Conservation (phyloP, 1,140 invertebrate genomes). For the Coenobita brevimanus region DNA sequence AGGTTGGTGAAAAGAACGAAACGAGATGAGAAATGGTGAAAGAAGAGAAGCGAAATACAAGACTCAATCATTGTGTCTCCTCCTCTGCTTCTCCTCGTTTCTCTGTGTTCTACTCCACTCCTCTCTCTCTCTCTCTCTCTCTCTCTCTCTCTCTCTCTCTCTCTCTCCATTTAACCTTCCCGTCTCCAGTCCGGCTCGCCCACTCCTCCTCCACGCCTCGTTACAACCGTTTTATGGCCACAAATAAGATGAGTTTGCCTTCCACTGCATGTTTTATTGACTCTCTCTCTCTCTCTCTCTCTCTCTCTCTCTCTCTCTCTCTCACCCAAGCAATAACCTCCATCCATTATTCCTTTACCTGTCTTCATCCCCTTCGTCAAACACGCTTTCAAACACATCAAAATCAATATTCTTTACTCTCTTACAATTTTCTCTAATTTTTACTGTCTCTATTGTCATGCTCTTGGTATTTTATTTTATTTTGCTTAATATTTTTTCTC, state of each 20-base stretch:
- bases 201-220: slow-evolving; percentile 16
- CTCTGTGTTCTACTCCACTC: neutral
- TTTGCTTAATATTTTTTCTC: neutral
- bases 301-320: slow-evolving; percentile 25
- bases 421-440: neutral
- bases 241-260: slow-evolving; percentile 39
- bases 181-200: neutral
- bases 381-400: neutral
- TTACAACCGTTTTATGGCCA: slow-evolving; percentile 27
- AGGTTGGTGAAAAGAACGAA: no score
- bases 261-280: slow-evolving; percentile 28
- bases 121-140: neutral
- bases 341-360: neutral
- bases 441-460: neutral
- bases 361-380: neutral
- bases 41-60: no score
- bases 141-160: no score
- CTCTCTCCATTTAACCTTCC: no score
- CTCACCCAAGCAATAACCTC: no score
- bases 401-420: neutral
- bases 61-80: no score
- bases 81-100: neutral
- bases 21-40: no score
- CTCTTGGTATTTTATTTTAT: neutral
- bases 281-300: neutral